Base-by-base conservation (phyloP, 2,797 vertebrate species). In the Gymnoscopelus microlampas region DNA sequence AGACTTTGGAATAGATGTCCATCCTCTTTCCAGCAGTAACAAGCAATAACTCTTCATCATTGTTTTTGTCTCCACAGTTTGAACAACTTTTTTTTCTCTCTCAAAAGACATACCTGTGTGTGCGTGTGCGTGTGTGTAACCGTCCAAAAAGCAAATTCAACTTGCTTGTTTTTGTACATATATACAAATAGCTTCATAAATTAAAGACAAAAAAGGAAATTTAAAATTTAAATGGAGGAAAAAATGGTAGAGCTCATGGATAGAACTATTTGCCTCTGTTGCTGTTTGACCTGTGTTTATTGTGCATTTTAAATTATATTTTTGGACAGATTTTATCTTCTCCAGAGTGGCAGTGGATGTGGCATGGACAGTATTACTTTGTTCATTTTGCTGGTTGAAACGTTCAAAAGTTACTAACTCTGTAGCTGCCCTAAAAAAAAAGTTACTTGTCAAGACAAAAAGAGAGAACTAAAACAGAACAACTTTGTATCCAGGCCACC, bases 31-130 rank as follows among this genome's bases (percentile, higher is more conserved):
- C 89, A 93, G 91, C 93, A 91, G 90, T 91, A 92, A 92, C 77
- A 86, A 95, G 94, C 94, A 95, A 94, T 95, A 95, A 94, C 85
- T 88, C 81, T 62, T 82, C 39, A 57, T 86, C 75, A 75, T 84
- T 32, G 9, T 74, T 77, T 82, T 83, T 78, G 63, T 80, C 78
- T 80, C 11, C 14, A 83, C 77, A 68, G 56, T 84, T 86, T 82
- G 39, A 81, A 62, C 71, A 66, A 62, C 66, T 59, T 26, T 58
- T 7, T 24, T 66, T 24, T 3, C 54, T 55, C 67, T 68, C 29
- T 63, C 61, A 75, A 53, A 73, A 83, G 84, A 87, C 81, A 71
- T 15, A 29, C 7, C 32, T 39, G 58, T 47, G 35, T 10, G 32
- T 19, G 58, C 10, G 58, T 23, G 12, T 29, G 60, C 24, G 56